Conservation (phyloP, 2,888 invertebrate genomes). For the Mesorhabditis spiculigera region DNA sequence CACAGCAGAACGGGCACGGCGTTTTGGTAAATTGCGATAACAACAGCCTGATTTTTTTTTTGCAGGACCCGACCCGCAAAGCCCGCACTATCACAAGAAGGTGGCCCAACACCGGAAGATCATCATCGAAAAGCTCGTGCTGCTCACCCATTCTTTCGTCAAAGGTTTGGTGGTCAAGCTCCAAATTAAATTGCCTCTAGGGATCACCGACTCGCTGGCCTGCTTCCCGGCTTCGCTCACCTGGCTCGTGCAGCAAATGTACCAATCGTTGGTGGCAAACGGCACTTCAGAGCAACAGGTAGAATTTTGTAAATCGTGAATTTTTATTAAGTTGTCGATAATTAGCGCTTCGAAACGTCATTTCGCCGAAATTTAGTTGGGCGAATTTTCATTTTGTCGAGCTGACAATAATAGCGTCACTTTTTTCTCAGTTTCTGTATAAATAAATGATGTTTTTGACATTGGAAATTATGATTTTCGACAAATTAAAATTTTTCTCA, state of each 20-base stretch:
- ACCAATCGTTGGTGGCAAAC: conserved; percentile 60
- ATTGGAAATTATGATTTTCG: no score
- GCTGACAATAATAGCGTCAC: no score
- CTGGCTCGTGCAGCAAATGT: conserved; percentile 85
- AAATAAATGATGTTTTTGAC: not conserved
- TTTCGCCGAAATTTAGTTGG: no score
- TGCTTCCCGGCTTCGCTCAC: conserved; percentile 77
- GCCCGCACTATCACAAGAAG: conserved; percentile 72
- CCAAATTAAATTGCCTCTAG: conserved; percentile 10
- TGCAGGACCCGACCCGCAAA: conserved; percentile 59
- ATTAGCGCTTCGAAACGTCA: not conserved
- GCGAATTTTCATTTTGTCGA: no score
- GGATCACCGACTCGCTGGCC: conserved; percentile 77
- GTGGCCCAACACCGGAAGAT: conserved; percentile 73
- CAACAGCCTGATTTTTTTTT: not conserved
- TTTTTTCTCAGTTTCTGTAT: not conserved
- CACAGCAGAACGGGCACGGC: conserved; percentile 62
- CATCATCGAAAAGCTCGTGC: conserved; percentile 72
- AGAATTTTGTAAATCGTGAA: no score
- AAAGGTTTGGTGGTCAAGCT: conserved; percentile 63
- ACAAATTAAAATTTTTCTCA: no score
- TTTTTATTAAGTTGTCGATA: no score
- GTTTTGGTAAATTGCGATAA: conserved; percentile 29
- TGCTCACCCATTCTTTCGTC: conserved; percentile 78
- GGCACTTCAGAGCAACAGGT: conserved; percentile 16